These are phyloP conservation scores for Scomber colias DNA, from an alignment of 2,113 vertebrate species.

Conservation along the genomic window DNA sequence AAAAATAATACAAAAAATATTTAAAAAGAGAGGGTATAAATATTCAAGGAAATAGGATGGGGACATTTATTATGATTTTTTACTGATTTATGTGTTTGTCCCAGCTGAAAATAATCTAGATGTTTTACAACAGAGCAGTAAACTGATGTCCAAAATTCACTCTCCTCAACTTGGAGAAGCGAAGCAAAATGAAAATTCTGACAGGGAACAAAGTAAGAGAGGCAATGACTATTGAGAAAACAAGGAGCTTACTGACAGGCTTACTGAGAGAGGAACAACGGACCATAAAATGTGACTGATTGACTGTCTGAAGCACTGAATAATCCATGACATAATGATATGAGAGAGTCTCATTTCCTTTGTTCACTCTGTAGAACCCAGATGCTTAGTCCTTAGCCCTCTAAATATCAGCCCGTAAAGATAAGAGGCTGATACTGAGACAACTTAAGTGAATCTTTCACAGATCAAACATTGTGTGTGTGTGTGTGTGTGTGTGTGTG, in stretches of 20 bases:
- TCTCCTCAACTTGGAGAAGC: neutral
- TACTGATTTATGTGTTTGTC: conserved; percentile 51
- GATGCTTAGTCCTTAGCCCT: neutral
- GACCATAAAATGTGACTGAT: conserved; percentile 2
- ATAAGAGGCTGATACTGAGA: neutral
- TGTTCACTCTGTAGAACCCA: neutral
- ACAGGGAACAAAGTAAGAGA: neutral
- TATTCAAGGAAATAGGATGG: conserved; percentile 4
- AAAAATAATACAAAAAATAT: neutral
- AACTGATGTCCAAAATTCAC: conserved; percentile 13
- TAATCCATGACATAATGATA: neutral
- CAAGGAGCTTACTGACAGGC: neutral
- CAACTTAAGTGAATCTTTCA: neutral
- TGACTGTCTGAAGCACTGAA: neutral
- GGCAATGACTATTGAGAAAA: conserved; percentile 10
- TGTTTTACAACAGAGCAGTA: conserved; percentile 13
- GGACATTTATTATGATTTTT: neutral
- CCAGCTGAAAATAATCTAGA: conserved; percentile 15
- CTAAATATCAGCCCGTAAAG: conserved; percentile 25
- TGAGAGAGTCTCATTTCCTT: neutral
- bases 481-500: conserved; percentile 22
- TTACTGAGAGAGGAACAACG: neutral
- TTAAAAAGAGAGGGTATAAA: conserved; percentile 14
- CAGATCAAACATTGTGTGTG: neutral
- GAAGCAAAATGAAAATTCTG: neutral